Percentiles rank a stretch among this genome's conserved stretches.
Evolutionary conservation across 2,797 vertebrate genomes (phyloP).

Genomic region (Gallinago nigripennis): DNA sequence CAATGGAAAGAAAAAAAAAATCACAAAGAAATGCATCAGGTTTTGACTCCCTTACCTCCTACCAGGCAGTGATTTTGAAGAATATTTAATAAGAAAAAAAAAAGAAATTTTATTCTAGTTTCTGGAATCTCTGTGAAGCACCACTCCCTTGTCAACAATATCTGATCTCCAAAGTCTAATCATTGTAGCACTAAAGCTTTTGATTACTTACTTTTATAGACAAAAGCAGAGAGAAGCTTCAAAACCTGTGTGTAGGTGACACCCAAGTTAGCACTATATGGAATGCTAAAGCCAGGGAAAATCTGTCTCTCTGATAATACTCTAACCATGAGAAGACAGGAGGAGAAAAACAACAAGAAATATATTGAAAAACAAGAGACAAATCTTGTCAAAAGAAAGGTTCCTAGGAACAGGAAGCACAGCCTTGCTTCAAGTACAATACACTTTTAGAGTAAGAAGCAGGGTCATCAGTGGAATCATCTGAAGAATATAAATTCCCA

Average conservation of each 20-base stretch:
- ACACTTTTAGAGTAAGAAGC: background rate
- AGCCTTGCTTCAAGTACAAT: background rate
- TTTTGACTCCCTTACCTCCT: background rate
- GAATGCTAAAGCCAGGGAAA: background rate
- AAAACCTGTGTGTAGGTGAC: background rate
- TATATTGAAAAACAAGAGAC: background rate
- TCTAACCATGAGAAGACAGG: background rate
- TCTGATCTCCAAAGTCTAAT: background rate
- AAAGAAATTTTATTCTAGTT: background rate
- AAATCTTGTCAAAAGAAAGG: background rate
- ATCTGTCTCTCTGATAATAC: background rate
- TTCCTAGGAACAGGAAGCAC: background rate
- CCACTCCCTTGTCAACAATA: background rate
- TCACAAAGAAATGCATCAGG: background rate
- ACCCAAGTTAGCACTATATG: background rate
- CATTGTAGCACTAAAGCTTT: background rate
- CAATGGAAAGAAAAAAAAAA: background rate
- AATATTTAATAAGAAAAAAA: background rate
- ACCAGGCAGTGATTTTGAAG: background rate
- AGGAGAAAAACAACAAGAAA: background rate
- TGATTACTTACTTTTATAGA: background rate
- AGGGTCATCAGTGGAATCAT: background rate
- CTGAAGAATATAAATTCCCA: background rate
- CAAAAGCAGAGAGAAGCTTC: background rate
- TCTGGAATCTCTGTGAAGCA: background rate